phyloP scores from a whole-genome alignment of 2,888 invertebrate species.

The Ectemnius lituratus region DNA sequence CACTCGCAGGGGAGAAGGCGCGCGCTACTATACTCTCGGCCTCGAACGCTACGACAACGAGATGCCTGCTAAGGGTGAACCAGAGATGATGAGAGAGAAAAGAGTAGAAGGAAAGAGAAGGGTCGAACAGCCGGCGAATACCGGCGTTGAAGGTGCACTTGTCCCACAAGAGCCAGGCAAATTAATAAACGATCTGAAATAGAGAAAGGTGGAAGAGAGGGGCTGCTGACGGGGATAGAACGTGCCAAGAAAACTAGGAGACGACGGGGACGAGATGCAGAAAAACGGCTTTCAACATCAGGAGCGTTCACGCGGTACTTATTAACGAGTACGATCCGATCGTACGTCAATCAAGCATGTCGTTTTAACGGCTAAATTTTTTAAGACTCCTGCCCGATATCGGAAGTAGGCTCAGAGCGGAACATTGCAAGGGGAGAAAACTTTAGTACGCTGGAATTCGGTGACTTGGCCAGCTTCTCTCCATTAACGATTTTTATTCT shows the following conservation, averaged over 20 bases:
- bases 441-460: slow-evolving; percentile 39
- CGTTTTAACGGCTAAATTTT: slow-evolving; percentile 43
- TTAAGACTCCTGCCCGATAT: slow-evolving; percentile 51
- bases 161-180: background rate
- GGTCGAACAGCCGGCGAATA: background rate
- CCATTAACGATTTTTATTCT: slow-evolving; percentile 45
- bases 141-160: background rate
- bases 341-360: slow-evolving; percentile 44
- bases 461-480: slow-evolving; percentile 24
- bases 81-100: background rate
- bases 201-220: slow-evolving; percentile 6
- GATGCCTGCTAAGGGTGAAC: background rate
- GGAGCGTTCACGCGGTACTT: slow-evolving; percentile 45
- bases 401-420: slow-evolving; percentile 56
- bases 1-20: background rate
- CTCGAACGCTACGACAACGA: background rate
- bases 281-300: slow-evolving; percentile 35
- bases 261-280: slow-evolving; percentile 4
- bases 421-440: slow-evolving; percentile 1
- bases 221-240: background rate
- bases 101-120: background rate
- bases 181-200: slow-evolving; percentile 13
- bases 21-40: too few species aligned
- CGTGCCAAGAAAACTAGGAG: background rate
- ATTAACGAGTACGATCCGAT: slow-evolving; percentile 44